Percentiles rank a stretch among this genome's conserved stretches.
Conservation (phyloP, 2,888 invertebrate species). For the Rotaria magnacalcarata region DNA sequence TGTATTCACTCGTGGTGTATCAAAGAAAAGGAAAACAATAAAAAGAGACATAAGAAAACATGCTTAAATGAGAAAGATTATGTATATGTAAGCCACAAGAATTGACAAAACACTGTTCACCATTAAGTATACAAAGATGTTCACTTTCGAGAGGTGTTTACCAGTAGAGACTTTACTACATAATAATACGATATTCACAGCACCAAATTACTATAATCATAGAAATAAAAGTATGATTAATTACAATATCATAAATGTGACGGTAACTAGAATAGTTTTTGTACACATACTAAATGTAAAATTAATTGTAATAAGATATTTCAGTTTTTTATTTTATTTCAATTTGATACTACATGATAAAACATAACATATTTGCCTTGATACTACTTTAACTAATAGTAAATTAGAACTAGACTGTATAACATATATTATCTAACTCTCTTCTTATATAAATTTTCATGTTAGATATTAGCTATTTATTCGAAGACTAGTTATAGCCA, state of each 20-base stretch:
- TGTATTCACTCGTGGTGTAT: no score
- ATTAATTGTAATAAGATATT: background rate
- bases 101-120: no score
- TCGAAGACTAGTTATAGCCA: conserved; percentile 61
- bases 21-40: no score
- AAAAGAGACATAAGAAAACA: no score
- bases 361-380: background rate
- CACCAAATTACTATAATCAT: background rate
- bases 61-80: no score
- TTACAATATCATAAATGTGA: background rate
- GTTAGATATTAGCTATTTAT: conserved; percentile 81
- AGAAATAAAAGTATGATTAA: background rate
- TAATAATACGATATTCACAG: background rate
- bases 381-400: conserved; percentile 10
- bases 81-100: no score
- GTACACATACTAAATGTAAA: background rate
- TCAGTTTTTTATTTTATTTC: background rate
- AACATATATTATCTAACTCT: conserved; percentile 71
- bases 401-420: conserved; percentile 65
- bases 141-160: no score
- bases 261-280: background rate
- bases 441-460: conserved; percentile 73
- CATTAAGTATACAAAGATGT: no score
- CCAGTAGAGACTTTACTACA: no score
- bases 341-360: background rate